Conservation (phyloP, 2,888 invertebrate genomes). For the Pristionchus exspectatus region DNA sequence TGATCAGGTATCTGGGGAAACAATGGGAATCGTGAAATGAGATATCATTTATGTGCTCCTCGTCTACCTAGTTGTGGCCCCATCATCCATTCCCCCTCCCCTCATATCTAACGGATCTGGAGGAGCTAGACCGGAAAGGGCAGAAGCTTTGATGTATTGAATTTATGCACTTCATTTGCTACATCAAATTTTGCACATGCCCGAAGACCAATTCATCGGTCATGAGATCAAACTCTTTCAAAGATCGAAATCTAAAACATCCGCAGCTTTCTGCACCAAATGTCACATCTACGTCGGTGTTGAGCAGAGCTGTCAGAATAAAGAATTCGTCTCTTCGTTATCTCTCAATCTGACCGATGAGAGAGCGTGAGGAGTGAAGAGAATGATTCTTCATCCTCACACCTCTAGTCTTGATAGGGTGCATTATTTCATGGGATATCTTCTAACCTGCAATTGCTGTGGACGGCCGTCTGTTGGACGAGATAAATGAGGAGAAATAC, state of each 20-base stretch:
- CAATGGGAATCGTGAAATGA: too few relatives aligned
- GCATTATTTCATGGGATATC: neutral
- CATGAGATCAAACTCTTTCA: too few relatives aligned
- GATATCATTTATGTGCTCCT: neutral
- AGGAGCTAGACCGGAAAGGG: neutral
- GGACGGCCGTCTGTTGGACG: slow-evolving; percentile 3
- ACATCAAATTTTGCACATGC: neutral
- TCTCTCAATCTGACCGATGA: too few relatives aligned
- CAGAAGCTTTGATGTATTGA: neutral
- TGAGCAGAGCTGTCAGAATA: too few relatives aligned
- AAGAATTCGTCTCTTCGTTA: too few relatives aligned
- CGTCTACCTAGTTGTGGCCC: neutral
- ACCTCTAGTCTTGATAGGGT: neutral
- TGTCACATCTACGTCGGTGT: too few relatives aligned
- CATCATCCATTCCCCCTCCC: neutral
- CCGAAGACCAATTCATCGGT: too few relatives aligned
- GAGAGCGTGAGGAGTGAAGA: too few relatives aligned
- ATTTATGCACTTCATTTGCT: neutral
- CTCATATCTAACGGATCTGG: neutral
- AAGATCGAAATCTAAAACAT: too few relatives aligned
- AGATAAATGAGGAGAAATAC: neutral
- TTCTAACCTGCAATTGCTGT: slow-evolving; percentile 30
- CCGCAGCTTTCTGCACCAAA: too few relatives aligned
- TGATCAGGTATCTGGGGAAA: slow-evolving; percentile 27
- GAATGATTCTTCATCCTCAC: neutral